Evolutionary conservation across 1,140 invertebrate genomes (phyloP).

Genomic region (Brachionus asplanchnoidis): DNA sequence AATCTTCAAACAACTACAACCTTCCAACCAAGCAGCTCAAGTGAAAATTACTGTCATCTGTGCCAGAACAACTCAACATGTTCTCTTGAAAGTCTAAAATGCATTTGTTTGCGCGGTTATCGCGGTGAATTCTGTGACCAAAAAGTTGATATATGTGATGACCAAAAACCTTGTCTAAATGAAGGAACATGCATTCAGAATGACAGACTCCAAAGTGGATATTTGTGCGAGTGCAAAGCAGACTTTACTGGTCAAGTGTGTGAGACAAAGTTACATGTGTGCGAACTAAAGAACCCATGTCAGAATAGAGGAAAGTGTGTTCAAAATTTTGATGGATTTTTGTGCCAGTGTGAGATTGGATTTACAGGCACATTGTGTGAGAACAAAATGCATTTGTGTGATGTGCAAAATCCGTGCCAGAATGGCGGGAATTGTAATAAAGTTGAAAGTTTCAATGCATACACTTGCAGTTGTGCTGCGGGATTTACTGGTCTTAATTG

Average conservation of each 20-base stretch:
- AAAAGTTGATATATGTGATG: neutral
- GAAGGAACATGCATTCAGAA: neutral
- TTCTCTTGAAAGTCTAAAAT: neutral
- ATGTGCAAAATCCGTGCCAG: neutral
- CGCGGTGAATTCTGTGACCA: conserved; percentile 41
- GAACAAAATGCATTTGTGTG: neutral
- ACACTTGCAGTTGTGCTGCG: conserved; percentile 65
- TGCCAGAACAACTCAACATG: conserved; percentile 22
- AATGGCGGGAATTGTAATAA: conserved; percentile 20
- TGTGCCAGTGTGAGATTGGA: neutral
- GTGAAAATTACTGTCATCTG: neutral
- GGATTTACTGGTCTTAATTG: conserved; percentile 72
- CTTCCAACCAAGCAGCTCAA: neutral
- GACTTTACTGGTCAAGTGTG: neutral
- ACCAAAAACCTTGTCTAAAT: neutral
- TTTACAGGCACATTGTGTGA: neutral
- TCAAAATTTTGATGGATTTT: neutral
- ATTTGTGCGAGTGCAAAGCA: neutral
- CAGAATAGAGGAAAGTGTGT: neutral
- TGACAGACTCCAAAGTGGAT: neutral
- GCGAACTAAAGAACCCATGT: conserved; percentile 1
- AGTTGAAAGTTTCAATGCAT: conserved; percentile 42
- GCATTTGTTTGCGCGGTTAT: conserved; percentile 43
- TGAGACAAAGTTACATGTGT: neutral
- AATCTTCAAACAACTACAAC: neutral